Conservation (phyloP, 2,888 invertebrate genomes). For the Drosophila merina region DNA sequence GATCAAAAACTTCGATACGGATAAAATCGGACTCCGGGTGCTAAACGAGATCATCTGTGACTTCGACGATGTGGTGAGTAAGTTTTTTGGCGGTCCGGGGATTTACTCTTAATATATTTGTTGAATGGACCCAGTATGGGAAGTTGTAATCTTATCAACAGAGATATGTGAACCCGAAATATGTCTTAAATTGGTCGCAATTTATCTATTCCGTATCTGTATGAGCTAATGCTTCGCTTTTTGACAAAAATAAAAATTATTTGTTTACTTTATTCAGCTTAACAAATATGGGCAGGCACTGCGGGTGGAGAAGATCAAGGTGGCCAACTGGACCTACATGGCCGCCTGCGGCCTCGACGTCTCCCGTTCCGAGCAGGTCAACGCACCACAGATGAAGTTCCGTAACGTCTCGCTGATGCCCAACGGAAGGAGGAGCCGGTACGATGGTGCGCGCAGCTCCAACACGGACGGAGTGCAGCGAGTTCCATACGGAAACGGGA, state of each 20-base stretch:
- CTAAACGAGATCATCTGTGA: constrained; percentile 96
- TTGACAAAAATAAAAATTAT: neutral
- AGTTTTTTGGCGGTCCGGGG: neutral
- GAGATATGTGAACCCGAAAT: constrained; percentile 3
- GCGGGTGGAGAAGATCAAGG: constrained; percentile 97
- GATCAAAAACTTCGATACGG: constrained; percentile 91
- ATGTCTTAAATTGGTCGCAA: neutral
- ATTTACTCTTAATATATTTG: neutral
- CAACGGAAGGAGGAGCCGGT: constrained; percentile 80
- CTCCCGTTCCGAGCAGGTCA: constrained; percentile 86
- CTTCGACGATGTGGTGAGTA: constrained; percentile 91
- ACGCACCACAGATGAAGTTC: constrained; percentile 76
- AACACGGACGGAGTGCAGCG: constrained; percentile 59
- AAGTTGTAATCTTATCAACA: constrained; percentile 11
- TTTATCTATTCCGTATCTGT: neutral
- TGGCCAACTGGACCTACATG: constrained; percentile 98
- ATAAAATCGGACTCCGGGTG: constrained; percentile 88
- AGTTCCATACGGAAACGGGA: constrained; percentile 63
- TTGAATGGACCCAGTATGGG: neutral
- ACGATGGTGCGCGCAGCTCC: constrained; percentile 53
- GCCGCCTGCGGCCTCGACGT: constrained; percentile 96
- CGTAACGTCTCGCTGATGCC: constrained; percentile 80
- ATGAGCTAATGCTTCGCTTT: neutral
- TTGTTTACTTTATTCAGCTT: constrained; percentile 84
- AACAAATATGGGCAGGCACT: constrained; percentile 86